A percentile compares a stretch with the other conserved stretches of the same genome.
phyloP scores from a whole-genome alignment of 2,113 vertebrate genomes.

The Dendrocopos noguchii region DNA sequence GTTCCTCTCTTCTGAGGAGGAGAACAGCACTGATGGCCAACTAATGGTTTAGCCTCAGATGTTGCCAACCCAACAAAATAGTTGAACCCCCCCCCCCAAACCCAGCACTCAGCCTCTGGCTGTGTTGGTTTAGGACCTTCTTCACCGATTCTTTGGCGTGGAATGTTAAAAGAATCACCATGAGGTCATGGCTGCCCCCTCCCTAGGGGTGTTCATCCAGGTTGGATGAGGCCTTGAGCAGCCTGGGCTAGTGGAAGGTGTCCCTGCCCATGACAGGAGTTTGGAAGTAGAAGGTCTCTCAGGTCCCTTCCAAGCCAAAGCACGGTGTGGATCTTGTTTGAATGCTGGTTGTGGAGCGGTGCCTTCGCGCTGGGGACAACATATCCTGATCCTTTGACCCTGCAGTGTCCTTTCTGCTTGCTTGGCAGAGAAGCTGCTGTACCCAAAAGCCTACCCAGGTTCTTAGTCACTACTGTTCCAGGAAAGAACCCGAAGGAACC shows the following conservation, averaged over 20 bases:
- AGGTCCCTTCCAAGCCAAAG: no score
- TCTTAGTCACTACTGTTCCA: slow-evolving; percentile 10
- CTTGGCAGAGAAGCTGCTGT: background rate
- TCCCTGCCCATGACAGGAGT: background rate
- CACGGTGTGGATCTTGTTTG: background rate
- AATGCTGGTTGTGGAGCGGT: background rate
- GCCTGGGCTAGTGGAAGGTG: background rate
- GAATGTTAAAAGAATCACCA: no score
- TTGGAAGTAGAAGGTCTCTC: no score
- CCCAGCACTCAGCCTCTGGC: background rate
- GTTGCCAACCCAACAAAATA: background rate
- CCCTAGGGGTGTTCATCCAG: no score
- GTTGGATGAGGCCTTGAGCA: no score
- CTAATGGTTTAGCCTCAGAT: background rate
- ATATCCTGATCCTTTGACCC: background rate
- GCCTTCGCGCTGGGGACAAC: background rate
- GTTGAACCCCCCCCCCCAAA: background rate
- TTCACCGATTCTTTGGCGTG: background rate
- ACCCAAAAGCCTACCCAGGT: background rate
- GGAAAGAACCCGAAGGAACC: background rate
- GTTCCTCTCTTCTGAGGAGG: background rate
- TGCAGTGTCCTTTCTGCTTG: background rate
- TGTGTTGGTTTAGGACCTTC: background rate
- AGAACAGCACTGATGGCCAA: background rate
- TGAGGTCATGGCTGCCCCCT: no score